Base-by-base conservation (phyloP, 1,140 invertebrate genomes). In the Eueides isabella region DNA sequence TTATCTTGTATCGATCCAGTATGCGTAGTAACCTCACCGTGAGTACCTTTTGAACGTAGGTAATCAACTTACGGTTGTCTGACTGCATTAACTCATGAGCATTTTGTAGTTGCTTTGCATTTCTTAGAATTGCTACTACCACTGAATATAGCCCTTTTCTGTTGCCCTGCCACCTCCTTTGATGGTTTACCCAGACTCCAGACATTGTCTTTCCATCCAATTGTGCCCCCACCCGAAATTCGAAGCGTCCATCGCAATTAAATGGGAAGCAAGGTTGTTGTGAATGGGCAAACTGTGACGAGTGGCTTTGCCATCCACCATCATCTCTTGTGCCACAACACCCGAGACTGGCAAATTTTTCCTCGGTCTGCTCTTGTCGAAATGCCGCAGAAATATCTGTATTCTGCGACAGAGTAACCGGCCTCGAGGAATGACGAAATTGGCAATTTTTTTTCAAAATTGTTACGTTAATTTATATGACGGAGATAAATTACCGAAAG, bases 371-470 rank as follows among this genome's bases (percentile, higher is more conserved):
- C n/a, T n/a, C 26, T 28, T 73, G 82, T 67, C n/a, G 80, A 84
- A 72, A 6, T 73, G 38, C 48, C 67, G 44, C 6, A 76, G 41
- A 44, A 77, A 75, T 2, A 74, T 77, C 66, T 83, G 83, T 3
- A 83, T 31, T 0, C 67, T 38, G 1, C 79, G 76, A 67, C 74
- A 79, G 48, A 82, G 79, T 11, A 85, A 72, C 38, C 80, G 81
- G 94, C 94, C 65, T 93, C 93, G 72, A 90, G 83, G 85, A 94
- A 94, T 74, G 85, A 95, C 78, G 93, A 93, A 76, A 93, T 94
- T 75, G 86, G 93, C 93, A 75, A 92, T 93, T 3, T 94, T 92
- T n/a, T n/a, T n/a, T n/a, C n/a, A n/a, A n/a, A n/a, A n/a, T n/a
- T n/a, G n/a, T n/a, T n/a, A n/a, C n/a, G n/a, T n/a, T n/a, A n/a